Conservation (phyloP, 2,113 vertebrate genomes). For the Prolemur simus region DNA sequence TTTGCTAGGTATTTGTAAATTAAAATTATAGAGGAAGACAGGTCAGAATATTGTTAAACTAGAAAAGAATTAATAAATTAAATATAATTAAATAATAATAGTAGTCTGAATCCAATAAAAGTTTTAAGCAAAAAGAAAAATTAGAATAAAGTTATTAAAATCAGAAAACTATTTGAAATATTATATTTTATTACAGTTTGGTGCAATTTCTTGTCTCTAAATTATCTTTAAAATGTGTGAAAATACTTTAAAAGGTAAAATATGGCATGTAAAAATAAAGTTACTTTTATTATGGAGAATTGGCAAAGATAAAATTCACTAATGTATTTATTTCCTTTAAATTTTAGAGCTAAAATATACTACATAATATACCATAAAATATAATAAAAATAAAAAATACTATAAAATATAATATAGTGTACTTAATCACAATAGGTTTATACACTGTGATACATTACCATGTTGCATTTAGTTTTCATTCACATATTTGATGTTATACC, state of each 20-base stretch:
- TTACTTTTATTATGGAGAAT: not conserved
- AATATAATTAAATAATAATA: not conserved
- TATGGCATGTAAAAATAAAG: conserved; percentile 6
- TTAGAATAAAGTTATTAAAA: conserved; percentile 1
- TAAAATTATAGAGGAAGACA: conserved; percentile 19
- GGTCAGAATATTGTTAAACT: not conserved
- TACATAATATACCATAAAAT: not conserved
- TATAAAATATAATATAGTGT: conserved; percentile 39
- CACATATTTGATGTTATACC: not conserved
- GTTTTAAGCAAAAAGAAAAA: not conserved
- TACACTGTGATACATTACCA: not conserved
- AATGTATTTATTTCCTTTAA: conserved; percentile 11
- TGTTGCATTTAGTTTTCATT: conserved; percentile 24
- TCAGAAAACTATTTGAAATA: conserved; percentile 3
- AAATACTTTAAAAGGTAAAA: not conserved
- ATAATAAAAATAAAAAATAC: not conserved
- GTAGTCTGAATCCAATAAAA: not conserved
- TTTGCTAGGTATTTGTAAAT: not conserved
- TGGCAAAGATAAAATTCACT: conserved; percentile 3
- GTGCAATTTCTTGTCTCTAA: not conserved
- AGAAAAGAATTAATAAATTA: not conserved
- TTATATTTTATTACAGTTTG: not conserved
- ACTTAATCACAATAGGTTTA: not conserved
- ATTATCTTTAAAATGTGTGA: not conserved
- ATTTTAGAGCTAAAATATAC: conserved; percentile 46